Evolutionary conservation across 2,113 vertebrate genomes (phyloP).

Genomic region (Alces alces): DNA sequence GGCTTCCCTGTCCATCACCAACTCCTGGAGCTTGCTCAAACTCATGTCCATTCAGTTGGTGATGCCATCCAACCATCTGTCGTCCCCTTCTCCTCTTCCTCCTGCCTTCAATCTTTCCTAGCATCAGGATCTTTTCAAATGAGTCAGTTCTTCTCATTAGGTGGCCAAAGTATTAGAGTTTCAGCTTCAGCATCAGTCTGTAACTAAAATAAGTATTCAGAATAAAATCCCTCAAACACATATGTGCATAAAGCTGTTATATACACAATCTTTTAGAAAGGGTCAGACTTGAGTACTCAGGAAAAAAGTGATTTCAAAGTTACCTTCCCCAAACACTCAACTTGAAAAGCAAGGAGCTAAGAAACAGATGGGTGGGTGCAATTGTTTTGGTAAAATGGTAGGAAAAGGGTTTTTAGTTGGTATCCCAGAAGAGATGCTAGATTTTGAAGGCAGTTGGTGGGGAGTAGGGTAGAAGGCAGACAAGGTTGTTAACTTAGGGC

Average conservation of each 20-base stretch:
- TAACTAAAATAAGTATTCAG: not conserved
- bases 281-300: not conserved
- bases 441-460: not conserved
- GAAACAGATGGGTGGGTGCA: not conserved
- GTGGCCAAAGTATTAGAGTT: not conserved
- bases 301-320: not conserved
- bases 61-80: not conserved
- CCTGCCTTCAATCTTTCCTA: not conserved
- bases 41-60: not conserved
- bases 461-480: fast-evolving
- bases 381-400: not conserved
- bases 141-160: not conserved
- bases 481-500: not conserved
- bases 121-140: not conserved
- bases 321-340: not conserved
- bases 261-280: not conserved
- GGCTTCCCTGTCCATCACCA: not conserved
- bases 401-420: not conserved
- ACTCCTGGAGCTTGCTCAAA: not conserved
- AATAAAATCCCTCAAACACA: not conserved
- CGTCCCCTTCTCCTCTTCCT: not conserved
- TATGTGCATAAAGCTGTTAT: not conserved
- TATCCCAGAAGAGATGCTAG: not conserved
- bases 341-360: not conserved
- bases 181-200: not conserved